These are phyloP conservation scores for Tachysurus fulvidraco DNA, from an alignment of 2,113 vertebrate genomes.

Conservation along the genomic window DNA sequence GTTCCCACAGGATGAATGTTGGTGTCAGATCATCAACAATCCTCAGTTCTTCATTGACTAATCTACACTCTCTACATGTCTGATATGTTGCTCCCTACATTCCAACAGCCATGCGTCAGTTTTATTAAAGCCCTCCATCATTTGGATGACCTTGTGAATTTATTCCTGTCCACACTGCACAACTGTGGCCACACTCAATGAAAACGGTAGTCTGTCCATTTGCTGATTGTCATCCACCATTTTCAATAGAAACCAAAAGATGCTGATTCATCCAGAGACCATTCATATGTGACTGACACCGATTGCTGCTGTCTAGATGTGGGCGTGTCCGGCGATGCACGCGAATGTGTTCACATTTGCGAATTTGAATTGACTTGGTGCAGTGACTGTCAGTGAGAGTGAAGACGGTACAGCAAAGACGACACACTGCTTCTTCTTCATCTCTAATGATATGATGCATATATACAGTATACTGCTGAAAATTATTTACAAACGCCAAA, in stretches of 20 bases:
- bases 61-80: not conserved
- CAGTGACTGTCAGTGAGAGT: no score
- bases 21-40: not conserved
- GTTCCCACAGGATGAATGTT: not conserved
- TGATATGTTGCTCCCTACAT: not conserved
- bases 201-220: not conserved
- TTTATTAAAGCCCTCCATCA: constrained; percentile 20
- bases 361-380: no score
- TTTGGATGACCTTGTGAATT: not conserved
- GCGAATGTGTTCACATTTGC: no score
- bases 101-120: not conserved
- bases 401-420: no score
- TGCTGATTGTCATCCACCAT: not conserved
- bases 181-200: constrained; percentile 6
- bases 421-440: no score
- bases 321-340: no score
- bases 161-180: not conserved
- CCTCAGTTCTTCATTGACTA: constrained; percentile 9
- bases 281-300: no score
- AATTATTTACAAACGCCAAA: no score
- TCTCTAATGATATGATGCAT: no score
- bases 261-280: not conserved
- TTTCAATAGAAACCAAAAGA: not conserved
- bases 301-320: no score
- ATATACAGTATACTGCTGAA: no score